Conservation (phyloP, 1,140 invertebrate genomes). For the Limonius californicus region DNA sequence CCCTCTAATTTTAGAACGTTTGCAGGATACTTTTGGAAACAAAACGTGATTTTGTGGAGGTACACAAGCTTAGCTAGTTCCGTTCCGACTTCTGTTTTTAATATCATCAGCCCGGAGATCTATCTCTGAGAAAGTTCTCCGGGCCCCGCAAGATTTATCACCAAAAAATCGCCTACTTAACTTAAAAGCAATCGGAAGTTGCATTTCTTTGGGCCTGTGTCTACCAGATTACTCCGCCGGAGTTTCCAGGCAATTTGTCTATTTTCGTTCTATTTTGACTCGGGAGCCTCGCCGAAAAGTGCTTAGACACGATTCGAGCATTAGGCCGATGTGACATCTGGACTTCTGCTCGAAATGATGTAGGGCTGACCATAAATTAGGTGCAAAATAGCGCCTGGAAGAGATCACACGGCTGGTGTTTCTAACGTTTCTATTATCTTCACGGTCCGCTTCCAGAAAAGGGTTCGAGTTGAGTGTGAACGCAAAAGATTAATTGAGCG, state of each 20-base stretch:
- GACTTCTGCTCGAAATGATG: conserved; percentile 11
- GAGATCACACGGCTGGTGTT: too few relatives aligned
- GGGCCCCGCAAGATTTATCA: background rate
- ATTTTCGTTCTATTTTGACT: conserved; percentile 4
- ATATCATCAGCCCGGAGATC: background rate
- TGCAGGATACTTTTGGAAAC: background rate
- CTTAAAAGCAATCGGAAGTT: background rate
- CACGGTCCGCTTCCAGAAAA: background rate
- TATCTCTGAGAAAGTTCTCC: background rate
- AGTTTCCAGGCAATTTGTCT: background rate
- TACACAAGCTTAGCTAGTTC: background rate
- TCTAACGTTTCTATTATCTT: background rate
- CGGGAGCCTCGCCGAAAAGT: background rate
- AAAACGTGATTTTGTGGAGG: background rate
- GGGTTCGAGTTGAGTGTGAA: background rate
- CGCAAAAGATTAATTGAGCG: too few relatives aligned
- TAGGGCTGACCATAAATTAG: conserved; percentile 16
- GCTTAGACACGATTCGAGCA: conserved; percentile 21
- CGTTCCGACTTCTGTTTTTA: background rate
- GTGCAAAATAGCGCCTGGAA: background rate
- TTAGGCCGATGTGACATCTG: conserved; percentile 17
- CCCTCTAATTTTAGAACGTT: too few relatives aligned
- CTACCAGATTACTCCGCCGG: background rate
- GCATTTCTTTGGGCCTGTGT: background rate
- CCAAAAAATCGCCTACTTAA: background rate